A percentile compares a stretch with the other conserved stretches of the same genome.
Evolutionary conservation across 2,113 vertebrate species (phyloP).

Genomic region (Leptocoma aspasia): DNA sequence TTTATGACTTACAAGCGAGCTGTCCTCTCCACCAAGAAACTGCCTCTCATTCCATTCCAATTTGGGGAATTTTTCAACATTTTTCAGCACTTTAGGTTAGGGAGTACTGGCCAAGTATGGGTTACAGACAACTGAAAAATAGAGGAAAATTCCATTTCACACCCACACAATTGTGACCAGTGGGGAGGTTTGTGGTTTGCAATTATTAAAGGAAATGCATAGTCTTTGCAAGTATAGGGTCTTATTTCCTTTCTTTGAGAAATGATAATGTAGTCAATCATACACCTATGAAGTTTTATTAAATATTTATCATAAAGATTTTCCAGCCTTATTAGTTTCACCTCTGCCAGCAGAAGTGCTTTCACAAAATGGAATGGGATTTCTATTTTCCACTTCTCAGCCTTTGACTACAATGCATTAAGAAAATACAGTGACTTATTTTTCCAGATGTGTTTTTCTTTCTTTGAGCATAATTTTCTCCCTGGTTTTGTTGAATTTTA

Average conservation of each 20-base stretch:
- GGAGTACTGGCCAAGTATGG: background rate
- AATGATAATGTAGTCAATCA: slow-evolving; percentile 42
- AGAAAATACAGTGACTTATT: slow-evolving; percentile 3
- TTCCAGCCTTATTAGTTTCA: slow-evolving; percentile 48
- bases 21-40: background rate
- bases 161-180: background rate
- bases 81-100: background rate
- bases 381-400: slow-evolving; percentile 36
- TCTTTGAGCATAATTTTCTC: slow-evolving; percentile 27
- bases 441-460: slow-evolving; percentile 41
- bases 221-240: background rate
- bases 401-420: background rate
- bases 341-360: background rate
- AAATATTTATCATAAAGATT: slow-evolving; percentile 58
- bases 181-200: background rate
- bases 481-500: slow-evolving; percentile 54
- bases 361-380: slow-evolving; percentile 14
- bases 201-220: background rate
- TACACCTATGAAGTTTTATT: slow-evolving; percentile 20
- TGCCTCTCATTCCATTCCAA: background rate
- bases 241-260: slow-evolving; percentile 16
- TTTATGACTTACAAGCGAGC: background rate
- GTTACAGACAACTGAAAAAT: background rate
- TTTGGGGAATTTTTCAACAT: background rate
- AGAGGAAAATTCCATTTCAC: background rate